These are phyloP conservation scores for Trididemnum clinides DNA, from an alignment of 23 tunicate genomes.

Conservation along the genomic window DNA sequence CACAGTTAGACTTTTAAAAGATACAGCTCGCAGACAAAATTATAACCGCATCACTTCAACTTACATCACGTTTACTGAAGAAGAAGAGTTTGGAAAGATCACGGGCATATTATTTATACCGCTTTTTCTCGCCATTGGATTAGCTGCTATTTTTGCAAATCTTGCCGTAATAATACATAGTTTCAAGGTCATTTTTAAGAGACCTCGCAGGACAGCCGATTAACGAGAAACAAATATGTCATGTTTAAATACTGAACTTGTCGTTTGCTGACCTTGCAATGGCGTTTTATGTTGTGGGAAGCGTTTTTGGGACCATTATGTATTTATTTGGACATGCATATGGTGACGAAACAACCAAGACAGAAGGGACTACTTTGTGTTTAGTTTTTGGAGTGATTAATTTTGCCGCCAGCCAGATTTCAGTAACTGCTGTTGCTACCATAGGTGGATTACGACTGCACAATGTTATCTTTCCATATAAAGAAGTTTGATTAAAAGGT, in stretches of 20 bases:
- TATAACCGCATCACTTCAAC: neutral
- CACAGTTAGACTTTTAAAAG: neutral
- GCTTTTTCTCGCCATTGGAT: neutral
- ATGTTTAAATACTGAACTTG: neutral
- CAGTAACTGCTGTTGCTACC: constrained; percentile 13
- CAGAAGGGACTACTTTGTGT: neutral
- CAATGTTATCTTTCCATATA: constrained; percentile 6
- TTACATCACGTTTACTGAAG: neutral
- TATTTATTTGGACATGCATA: neutral
- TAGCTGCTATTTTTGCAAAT: constrained; percentile 16
- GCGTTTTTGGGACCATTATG: neutral
- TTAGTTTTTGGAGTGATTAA: neutral
- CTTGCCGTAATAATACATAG: constrained; percentile 12
- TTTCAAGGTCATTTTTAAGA: neutral
- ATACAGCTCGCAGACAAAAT: neutral
- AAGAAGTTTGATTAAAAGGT: neutral
- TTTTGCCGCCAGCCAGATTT: constrained; percentile 26
- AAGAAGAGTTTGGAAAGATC: constrained; percentile 5
- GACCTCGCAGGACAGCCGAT: neutral
- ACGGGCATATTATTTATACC: neutral
- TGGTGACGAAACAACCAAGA: neutral
- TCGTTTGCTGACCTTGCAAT: constrained; percentile 22
- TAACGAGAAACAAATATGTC: neutral
- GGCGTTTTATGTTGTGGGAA: constrained; percentile 1
- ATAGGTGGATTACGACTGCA: constrained; percentile 1